Percentiles rank a stretch among this genome's conserved stretches.
phyloP scores from a whole-genome alignment of 2,797 vertebrate genomes.

The Sternotherus odoratus region DNA sequence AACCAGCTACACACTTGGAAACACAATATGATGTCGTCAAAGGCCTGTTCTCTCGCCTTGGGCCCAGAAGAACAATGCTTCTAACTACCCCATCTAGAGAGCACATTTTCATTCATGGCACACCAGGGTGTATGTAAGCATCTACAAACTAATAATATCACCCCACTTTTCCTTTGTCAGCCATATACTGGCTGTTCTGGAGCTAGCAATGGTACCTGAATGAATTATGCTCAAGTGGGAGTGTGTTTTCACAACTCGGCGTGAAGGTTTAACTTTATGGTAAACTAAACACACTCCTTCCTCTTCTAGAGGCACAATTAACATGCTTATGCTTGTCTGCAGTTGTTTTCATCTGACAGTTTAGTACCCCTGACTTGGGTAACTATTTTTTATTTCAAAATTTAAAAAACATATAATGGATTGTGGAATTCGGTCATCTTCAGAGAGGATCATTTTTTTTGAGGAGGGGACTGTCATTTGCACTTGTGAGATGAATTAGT shows the following conservation, averaged over 20 bases:
- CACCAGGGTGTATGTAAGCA: not conserved
- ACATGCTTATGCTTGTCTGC: not conserved
- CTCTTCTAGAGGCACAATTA: not conserved
- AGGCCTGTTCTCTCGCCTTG: not conserved
- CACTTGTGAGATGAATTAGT: not conserved
- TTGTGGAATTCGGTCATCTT: not conserved
- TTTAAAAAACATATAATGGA: not conserved
- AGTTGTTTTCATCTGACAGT: not conserved
- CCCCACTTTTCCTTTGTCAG: not conserved
- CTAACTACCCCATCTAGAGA: not conserved
- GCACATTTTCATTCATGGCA: not conserved
- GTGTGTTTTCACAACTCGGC: not conserved
- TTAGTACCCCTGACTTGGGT: not conserved
- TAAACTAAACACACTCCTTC: not conserved
- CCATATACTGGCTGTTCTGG: not conserved
- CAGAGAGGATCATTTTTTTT: not conserved
- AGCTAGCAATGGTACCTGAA: not conserved
- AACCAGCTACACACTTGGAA: not conserved
- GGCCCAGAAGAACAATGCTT: not conserved
- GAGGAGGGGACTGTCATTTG: not conserved
- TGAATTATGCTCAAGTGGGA: not conserved
- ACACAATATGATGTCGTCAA: not conserved
- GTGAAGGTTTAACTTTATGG: not conserved
- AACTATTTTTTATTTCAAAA: constrained; percentile 23
- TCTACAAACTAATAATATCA: not conserved